Conservation (phyloP, 2,888 invertebrate species). For the Gari tellinella region DNA sequence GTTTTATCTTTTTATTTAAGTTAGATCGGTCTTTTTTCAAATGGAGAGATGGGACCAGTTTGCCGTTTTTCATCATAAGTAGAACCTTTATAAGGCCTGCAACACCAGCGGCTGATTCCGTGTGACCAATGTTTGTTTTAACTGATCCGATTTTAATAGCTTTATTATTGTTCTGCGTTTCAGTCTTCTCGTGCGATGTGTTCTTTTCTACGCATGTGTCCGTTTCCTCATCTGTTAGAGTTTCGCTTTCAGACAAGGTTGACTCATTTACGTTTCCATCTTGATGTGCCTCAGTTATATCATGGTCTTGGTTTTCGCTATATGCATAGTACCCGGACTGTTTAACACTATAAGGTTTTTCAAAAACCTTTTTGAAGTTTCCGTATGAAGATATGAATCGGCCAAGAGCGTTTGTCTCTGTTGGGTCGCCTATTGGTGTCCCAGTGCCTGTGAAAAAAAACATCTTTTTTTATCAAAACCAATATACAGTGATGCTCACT, state of each 20-base stretch:
- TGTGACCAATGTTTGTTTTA: slow-evolving; percentile 71
- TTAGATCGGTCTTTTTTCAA: slow-evolving; percentile 40
- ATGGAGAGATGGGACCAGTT: slow-evolving; percentile 65
- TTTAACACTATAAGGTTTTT: no score
- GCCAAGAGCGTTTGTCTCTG: slow-evolving; percentile 60
- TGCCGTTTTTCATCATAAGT: slow-evolving; percentile 66
- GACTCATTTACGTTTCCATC: no score
- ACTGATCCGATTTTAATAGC: slow-evolving; percentile 62
- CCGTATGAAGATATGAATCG: slow-evolving; percentile 20
- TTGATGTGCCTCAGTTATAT: no score
- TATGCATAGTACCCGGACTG: no score
- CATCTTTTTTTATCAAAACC: no score
- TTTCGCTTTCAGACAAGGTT: no score
- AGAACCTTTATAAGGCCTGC: slow-evolving; percentile 69
- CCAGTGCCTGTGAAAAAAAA: slow-evolving; percentile 63
- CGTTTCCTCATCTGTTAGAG: no score
- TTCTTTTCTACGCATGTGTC: no score
- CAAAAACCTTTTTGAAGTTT: no score
- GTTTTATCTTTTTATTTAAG: slow-evolving; percentile 30
- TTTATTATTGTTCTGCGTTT: background rate
- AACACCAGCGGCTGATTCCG: slow-evolving; percentile 67
- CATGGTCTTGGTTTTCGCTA: no score
- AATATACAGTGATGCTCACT: no score
- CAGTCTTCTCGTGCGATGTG: background rate
- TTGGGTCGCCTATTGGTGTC: slow-evolving; percentile 70